These are phyloP conservation scores for Remorina albescens DNA, from an alignment of 2,797 vertebrate genomes.

Conservation along the genomic window DNA sequence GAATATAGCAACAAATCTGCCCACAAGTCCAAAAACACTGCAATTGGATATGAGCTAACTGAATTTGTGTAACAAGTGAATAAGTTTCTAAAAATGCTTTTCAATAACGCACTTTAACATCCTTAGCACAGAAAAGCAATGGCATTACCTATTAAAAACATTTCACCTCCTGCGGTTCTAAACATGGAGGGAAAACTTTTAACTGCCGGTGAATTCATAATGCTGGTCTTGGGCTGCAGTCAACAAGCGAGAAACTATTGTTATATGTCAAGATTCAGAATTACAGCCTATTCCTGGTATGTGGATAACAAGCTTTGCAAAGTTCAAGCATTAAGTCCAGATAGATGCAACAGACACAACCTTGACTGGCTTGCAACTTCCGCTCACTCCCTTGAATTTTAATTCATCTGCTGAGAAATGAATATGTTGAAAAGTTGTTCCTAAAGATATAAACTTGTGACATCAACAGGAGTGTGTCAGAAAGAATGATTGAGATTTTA, in stretches of 20 bases:
- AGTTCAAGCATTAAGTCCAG: not conserved
- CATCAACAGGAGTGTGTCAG: not conserved
- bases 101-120: slow-evolving; percentile 6
- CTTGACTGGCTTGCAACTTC: not conserved
- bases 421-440: not conserved
- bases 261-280: not conserved
- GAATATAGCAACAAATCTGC: not conserved
- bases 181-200: not conserved
- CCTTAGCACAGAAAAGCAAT: not conserved
- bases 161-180: not conserved
- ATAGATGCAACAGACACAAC: not conserved
- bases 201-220: not conserved
- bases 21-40: not conserved
- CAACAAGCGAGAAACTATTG: not conserved
- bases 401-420: not conserved
- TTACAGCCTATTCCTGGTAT: not conserved
- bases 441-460: too few species aligned
- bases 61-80: not conserved
- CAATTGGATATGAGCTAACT: not conserved
- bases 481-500: too few species aligned
- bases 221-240: not conserved
- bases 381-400: not conserved
- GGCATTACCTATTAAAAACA: not conserved
- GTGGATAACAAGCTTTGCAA: not conserved
- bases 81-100: not conserved